phyloP scores from a whole-genome alignment of 2,888 invertebrate species.

The Cheilosia pagana region DNA sequence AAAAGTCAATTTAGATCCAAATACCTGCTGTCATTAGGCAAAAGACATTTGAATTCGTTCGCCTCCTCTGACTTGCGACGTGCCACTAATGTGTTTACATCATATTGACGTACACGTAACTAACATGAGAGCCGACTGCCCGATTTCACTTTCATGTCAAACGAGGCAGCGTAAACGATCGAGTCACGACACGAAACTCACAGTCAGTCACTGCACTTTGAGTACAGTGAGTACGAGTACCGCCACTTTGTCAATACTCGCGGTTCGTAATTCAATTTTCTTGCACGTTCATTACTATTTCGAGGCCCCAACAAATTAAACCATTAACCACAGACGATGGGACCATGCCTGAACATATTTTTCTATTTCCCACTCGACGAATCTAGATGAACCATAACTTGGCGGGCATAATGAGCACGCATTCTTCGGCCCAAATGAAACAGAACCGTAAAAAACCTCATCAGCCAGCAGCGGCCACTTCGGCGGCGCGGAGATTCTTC shows the following conservation, averaged over 20 bases:
- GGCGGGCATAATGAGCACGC: constrained; percentile 54
- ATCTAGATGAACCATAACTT: constrained; percentile 35
- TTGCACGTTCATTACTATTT: constrained; percentile 49
- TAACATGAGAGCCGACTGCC: constrained; percentile 32
- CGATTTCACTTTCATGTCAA: constrained; percentile 67
- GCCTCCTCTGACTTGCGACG: constrained; percentile 16
- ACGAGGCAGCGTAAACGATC: constrained; percentile 51
- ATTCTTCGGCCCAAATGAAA: constrained; percentile 56
- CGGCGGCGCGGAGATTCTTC: constrained; percentile 48
- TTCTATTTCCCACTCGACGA: constrained; percentile 37
- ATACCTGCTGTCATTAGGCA: neutral
- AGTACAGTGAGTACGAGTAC: neutral
- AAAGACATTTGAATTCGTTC: neutral
- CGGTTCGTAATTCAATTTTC: constrained; percentile 68
- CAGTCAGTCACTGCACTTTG: neutral
- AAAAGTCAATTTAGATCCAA: constrained; percentile 44
- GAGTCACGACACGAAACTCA: constrained; percentile 54
- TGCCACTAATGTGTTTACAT: constrained; percentile 39
- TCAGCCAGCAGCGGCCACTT: neutral
- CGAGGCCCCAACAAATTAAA: constrained; percentile 44
- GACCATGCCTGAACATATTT: constrained; percentile 19
- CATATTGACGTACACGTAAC: constrained; percentile 40
- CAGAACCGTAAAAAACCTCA: constrained; percentile 41
- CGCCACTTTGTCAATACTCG: constrained; percentile 66
- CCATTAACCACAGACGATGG: constrained; percentile 37